Base-by-base conservation (phyloP, 1,140 invertebrate species). In the Contarinia nasturtii region DNA sequence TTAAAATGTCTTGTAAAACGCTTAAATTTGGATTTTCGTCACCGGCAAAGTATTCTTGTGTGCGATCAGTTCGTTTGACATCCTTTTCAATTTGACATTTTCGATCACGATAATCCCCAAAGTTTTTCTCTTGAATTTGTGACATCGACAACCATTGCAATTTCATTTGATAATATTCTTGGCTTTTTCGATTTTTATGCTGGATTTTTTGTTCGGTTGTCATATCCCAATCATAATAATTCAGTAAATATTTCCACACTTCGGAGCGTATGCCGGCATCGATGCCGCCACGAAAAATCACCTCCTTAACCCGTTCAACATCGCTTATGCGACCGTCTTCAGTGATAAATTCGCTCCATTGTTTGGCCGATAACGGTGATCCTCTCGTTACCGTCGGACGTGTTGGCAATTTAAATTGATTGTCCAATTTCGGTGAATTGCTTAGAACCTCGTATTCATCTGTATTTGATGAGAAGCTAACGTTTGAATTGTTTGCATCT, bases 31-130 rank as follows among this genome's bases (percentile, higher is more conserved):
- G 73, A 68, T 95, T 95, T 55, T 90, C 76, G 51, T 95, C 88
- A 1, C 90, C 91, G 21, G 82, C 76, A 33, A 84, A 99, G 63
- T 85, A 98, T 10, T 81, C 76, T 57, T 92, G 78, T 5, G 80
- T 86, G 57, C 96, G 72, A 63, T 99, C 96, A 12, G 94, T 98
- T 54, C 95, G 73, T 50, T 85, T 88, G 0, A 98, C 94, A 70
- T 99, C 95, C 69, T 98, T 98, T 56, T 97, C 93, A 53, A 98
- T 92, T 47, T 98, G 71, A 65, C 79, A 90, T 69, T 96, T 94
- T 52, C 88, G 72, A 53, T 97, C 92, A 48, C 84, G 74, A 57
- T 86, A 93, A 53, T 84, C 78, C 19, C 80, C 73, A 68, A 98
- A 98, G 53, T 90, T 75, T 1, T 73, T 72, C 60, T 97, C 90